Percentiles rank a stretch among this genome's conserved stretches.
These are phyloP conservation scores for Bos indicus DNA, from an alignment of 2,113 vertebrate species.

Conservation along the genomic window DNA sequence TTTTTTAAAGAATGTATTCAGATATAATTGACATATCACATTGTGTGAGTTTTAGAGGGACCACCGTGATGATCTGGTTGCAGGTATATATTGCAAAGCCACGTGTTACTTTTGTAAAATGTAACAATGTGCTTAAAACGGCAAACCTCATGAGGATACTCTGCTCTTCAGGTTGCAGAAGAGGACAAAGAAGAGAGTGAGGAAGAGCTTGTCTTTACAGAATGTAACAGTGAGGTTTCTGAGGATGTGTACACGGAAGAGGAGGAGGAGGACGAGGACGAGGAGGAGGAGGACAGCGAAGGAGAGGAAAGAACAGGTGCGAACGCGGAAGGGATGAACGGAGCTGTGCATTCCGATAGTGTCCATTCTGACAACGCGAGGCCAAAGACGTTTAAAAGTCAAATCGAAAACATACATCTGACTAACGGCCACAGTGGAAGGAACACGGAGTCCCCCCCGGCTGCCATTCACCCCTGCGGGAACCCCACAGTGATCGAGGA, in stretches of 20 bases:
- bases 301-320: constrained; percentile 54
- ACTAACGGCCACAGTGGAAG: constrained; percentile 79
- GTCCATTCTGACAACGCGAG: constrained; percentile 55
- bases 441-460: constrained; percentile 73
- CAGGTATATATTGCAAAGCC: neutral
- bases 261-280: constrained; percentile 55
- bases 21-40: neutral
- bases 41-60: neutral
- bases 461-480: constrained; percentile 80
- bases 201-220: constrained; percentile 83
- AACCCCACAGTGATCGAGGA: constrained; percentile 96
- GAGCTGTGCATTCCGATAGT: neutral
- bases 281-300: constrained; percentile 3
- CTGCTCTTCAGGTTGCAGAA: constrained; percentile 76
- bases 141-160: neutral
- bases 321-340: constrained; percentile 59
- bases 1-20: neutral
- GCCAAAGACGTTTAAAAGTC: constrained; percentile 70
- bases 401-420: constrained; percentile 62
- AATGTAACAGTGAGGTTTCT: constrained; percentile 84
- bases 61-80: neutral
- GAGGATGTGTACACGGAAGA: constrained; percentile 79
- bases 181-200: constrained; percentile 85
- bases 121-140: neutral
- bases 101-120: neutral